Evolutionary conservation across 2,113 vertebrate species (phyloP), one percentile per base, ranked within the genome.

Genomic region (Scalopus aquaticus): DNA sequence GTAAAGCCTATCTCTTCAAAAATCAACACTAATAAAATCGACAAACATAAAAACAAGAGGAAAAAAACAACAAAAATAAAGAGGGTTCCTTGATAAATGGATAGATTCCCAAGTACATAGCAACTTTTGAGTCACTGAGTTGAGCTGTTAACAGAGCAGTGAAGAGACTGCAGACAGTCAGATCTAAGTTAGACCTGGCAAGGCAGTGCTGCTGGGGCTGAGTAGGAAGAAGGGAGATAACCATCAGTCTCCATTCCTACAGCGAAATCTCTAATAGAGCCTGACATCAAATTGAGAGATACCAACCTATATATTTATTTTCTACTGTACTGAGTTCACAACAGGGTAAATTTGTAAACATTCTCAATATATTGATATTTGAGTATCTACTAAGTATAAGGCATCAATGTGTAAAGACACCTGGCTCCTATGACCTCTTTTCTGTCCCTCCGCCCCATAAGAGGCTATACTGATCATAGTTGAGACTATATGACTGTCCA

Each of bases 201-300:
- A 76, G 2, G 44, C 26, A 60, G 65, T 32, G 26, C 24, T 39
- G 26, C 9, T 9, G 44, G 10, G 17, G 0, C 28, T 77, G 64
- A 9, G 11, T 3, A 6, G 81, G 51, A 2, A 69, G 9, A 19
- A 56, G 1, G 5, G 11, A 37, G 32, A 65, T 37, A 3, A 2
- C 4, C 44, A 19, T 7, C 77, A 54, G 67, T 79, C 73, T 84
- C 95, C 95, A 88, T 82, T 90, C 79, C 90, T 96, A 77, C 91
- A 69, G 51, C 70, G 89, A 80, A 90, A 96, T 56, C 65, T 28
- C 94, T 73, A 3, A 73, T 37, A 78, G 56, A 77, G 32, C 1
- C 13, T 83, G 24, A 73, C 20, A 16, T 49, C 49, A 49, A 30
- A 12, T 32, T 19, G 7, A 46, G 51, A 91, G 69, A 64, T 5